These are phyloP conservation scores for Timema cristinae DNA, from an alignment of 2,888 invertebrate species.

Conservation along the genomic window DNA sequence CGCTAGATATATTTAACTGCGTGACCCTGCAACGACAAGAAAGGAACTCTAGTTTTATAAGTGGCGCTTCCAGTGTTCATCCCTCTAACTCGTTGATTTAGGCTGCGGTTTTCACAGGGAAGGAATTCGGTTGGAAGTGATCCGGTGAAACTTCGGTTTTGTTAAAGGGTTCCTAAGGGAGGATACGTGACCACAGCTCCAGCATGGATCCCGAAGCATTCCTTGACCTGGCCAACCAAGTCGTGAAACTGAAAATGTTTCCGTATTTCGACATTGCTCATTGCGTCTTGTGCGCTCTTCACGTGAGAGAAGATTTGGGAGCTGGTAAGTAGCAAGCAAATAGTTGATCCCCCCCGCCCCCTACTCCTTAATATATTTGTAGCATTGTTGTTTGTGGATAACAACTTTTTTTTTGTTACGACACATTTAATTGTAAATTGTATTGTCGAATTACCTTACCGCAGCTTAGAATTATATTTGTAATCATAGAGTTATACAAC, in stretches of 20 bases:
- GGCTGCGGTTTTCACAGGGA: constrained; percentile 23
- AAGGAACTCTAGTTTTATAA: no score
- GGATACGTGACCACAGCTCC: constrained; percentile 12
- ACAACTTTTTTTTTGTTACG: no score
- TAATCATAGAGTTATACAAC: no score
- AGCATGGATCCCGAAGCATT: constrained; percentile 94
- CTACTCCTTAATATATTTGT: no score
- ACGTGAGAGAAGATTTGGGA: constrained; percentile 93
- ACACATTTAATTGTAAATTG: no score
- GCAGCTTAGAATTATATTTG: no score
- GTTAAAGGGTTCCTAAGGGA: constrained; percentile 21
- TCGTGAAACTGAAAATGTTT: constrained; percentile 98
- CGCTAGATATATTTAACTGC: no score
- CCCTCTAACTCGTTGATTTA: neutral
- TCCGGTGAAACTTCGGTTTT: constrained; percentile 16
- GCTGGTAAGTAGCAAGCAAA: constrained; percentile 59
- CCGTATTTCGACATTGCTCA: constrained; percentile 99
- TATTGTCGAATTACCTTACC: no score
- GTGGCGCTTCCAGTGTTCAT: no score
- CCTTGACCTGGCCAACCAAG: constrained; percentile 96
- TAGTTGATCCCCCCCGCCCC: no score
- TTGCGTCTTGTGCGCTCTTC: constrained; percentile 88
- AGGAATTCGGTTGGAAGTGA: constrained; percentile 24
- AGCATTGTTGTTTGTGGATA: no score
- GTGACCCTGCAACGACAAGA: no score